These are phyloP conservation scores for Barnardius zonarius DNA, from an alignment of 2,113 vertebrate genomes.

Conservation along the genomic window DNA sequence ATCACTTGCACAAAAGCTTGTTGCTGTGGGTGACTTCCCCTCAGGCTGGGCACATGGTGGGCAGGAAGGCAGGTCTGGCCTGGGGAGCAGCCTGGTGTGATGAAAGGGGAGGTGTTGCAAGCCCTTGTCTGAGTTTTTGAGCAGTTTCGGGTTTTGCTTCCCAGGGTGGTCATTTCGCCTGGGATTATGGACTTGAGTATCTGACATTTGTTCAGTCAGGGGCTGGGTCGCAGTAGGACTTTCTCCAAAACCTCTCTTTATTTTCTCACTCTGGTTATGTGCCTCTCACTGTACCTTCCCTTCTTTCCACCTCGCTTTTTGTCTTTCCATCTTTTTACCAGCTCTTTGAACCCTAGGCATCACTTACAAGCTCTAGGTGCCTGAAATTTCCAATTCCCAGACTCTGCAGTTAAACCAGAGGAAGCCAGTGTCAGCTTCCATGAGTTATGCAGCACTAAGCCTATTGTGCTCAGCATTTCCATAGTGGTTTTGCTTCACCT, in stretches of 20 bases:
- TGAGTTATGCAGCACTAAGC: not conserved
- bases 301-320: not conserved
- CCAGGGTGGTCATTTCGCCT: not conserved
- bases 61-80: not conserved
- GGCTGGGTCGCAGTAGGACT: not conserved
- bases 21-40: not conserved
- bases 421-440: accelerated
- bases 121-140: not conserved
- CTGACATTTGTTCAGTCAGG: not conserved
- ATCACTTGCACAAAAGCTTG: not conserved
- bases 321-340: not conserved
- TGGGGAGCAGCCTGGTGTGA: not conserved
- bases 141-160: not conserved
- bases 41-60: not conserved
- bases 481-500: not conserved
- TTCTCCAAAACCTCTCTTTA: not conserved
- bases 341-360: not conserved
- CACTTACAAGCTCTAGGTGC: not conserved
- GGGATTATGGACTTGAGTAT: not conserved
- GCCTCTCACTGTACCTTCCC: not conserved
- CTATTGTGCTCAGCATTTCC: not conserved
- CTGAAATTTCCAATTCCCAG: not conserved
- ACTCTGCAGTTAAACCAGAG: not conserved
- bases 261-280: not conserved
- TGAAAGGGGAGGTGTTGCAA: slow-evolving; percentile 29